A percentile compares a stretch with the other conserved stretches of the same genome.
These are phyloP conservation scores for Hydractinia echinata DNA, from an alignment of 30 jellyfish, hydroid and myxozoan genomes.

Conservation along the genomic window DNA sequence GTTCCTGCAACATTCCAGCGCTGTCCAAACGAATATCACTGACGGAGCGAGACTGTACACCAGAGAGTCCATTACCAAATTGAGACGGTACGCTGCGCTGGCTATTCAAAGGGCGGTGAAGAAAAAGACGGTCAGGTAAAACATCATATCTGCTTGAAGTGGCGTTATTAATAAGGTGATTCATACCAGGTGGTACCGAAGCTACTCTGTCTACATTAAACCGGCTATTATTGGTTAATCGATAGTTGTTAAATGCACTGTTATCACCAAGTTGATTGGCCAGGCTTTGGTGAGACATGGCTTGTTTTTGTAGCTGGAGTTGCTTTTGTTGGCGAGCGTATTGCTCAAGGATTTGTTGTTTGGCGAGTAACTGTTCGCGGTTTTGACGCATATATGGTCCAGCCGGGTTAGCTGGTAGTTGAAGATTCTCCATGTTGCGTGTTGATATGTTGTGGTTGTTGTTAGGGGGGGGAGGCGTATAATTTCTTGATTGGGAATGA, in stretches of 20 bases:
- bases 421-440: slow-evolving; percentile 26
- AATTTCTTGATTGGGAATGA: slow-evolving; percentile 6
- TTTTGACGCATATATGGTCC: slow-evolving; percentile 43
- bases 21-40: slow-evolving; percentile 26
- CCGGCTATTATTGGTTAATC: neutral
- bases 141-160: slow-evolving; percentile 2
- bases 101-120: slow-evolving; percentile 19
- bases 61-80: slow-evolving; percentile 4
- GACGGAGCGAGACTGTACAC: slow-evolving; percentile 18
- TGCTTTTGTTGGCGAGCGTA: slow-evolving; percentile 45
- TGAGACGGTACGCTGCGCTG: slow-evolving; percentile 22
- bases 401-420: slow-evolving; percentile 31
- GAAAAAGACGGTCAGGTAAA: slow-evolving; percentile 3
- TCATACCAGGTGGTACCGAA: slow-evolving; percentile 28
- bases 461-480: slow-evolving; percentile 9
- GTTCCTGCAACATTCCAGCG: slow-evolving; percentile 12
- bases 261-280: no score
- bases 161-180: neutral
- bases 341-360: slow-evolving; percentile 37
- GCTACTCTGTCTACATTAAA: slow-evolving; percentile 20
- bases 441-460: neutral
- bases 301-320: slow-evolving; percentile 13
- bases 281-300: neutral
- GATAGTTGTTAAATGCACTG: neutral
- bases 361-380: slow-evolving; percentile 36